Evolutionary conservation across 1,140 invertebrate genomes (phyloP).

Genomic region (Caenorhabditis tropicalis): DNA sequence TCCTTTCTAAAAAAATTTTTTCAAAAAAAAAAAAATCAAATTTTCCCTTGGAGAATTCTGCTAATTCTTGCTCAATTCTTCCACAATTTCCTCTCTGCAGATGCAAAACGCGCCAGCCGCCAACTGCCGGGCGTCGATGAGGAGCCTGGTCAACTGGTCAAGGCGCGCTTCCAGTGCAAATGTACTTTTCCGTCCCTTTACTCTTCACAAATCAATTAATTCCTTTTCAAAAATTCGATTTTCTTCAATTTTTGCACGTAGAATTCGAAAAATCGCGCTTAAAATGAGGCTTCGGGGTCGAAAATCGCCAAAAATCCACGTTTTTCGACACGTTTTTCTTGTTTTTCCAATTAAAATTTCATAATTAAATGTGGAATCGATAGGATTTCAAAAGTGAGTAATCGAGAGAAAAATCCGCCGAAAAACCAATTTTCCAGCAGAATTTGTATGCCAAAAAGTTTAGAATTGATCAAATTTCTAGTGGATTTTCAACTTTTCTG

Average conservation of each 20-base stretch:
- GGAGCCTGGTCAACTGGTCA: constrained; percentile 26
- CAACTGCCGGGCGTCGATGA: background rate
- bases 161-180: constrained; percentile 21
- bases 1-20: no score
- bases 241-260: background rate
- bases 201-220: background rate
- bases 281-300: background rate
- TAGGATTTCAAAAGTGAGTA: no score
- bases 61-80: background rate
- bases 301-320: no score
- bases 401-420: background rate
- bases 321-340: no score
- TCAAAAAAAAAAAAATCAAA: no score
- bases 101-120: background rate
- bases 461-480: background rate
- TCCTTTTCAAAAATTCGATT: background rate
- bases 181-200: background rate
- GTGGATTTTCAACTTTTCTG: background rate
- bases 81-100: background rate
- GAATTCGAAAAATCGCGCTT: background rate
- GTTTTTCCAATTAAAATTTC: background rate
- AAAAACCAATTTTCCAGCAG: background rate
- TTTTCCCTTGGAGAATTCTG: no score
- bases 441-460: background rate
- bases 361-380: background rate